phyloP scores from a whole-genome alignment of 2,113 vertebrate species.

The Acanthochromis polyacanthus region DNA sequence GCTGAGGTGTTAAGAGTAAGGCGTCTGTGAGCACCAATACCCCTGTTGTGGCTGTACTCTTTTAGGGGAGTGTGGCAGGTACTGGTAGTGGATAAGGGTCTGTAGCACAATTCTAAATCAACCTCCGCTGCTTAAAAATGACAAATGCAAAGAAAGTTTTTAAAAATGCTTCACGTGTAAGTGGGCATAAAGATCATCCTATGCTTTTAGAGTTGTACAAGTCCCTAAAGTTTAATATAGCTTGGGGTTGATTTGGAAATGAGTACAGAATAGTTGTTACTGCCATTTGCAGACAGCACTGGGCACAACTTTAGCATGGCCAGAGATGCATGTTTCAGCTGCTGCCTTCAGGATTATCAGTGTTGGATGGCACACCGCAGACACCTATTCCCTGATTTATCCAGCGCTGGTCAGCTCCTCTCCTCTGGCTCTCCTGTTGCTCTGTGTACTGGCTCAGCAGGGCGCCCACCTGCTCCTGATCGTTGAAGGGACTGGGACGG shows the following conservation, averaged over 20 bases:
- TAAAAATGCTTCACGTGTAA: slow-evolving; percentile 10
- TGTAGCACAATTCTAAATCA: slow-evolving; percentile 55
- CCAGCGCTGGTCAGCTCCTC: slow-evolving; percentile 66
- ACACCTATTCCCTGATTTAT: slow-evolving; percentile 33
- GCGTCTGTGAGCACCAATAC: slow-evolving; percentile 61
- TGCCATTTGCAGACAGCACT: slow-evolving; percentile 16
- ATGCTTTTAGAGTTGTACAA: slow-evolving; percentile 31
- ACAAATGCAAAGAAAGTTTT: slow-evolving; percentile 8
- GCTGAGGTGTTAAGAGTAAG: slow-evolving; percentile 72
- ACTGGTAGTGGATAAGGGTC: slow-evolving; percentile 32
- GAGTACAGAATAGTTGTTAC: slow-evolving; percentile 28
- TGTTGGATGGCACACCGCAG: slow-evolving; percentile 56
- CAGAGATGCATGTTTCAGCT: slow-evolving; percentile 70
- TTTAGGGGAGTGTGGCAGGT: slow-evolving; percentile 24
- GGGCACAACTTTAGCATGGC: slow-evolving; percentile 14
- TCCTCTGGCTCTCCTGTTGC: slow-evolving; percentile 74
- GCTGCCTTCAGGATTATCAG: slow-evolving; percentile 68
- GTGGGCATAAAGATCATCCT: background rate
- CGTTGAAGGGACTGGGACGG: slow-evolving; percentile 83
- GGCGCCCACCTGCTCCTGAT: slow-evolving; percentile 86
- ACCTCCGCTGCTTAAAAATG: slow-evolving; percentile 28
- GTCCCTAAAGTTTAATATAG: slow-evolving; percentile 9
- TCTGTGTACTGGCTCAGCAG: slow-evolving; percentile 84
- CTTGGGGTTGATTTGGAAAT: slow-evolving; percentile 47
- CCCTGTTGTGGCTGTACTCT: slow-evolving; percentile 43